Conservation (phyloP, 2,797 vertebrate genomes). For the Podarcis siculus region DNA sequence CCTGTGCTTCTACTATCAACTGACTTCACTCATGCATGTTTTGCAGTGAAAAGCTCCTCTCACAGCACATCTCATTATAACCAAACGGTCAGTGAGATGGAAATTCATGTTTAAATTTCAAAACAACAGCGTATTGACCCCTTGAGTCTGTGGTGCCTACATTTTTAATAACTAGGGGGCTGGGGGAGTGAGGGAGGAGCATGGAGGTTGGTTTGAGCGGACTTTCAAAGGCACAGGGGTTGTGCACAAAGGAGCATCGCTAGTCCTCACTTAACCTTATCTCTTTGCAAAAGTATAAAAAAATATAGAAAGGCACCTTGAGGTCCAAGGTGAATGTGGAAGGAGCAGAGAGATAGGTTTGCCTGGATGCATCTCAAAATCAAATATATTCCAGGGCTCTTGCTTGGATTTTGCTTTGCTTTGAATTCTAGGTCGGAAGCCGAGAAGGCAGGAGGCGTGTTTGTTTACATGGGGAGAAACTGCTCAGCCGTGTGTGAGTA, state of each 20-base stretch:
- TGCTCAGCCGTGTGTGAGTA: neutral
- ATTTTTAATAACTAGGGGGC: constrained; percentile 81
- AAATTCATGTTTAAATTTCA: constrained; percentile 87
- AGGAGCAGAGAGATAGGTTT: neutral
- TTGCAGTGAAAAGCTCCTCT: constrained; percentile 84
- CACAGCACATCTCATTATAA: constrained; percentile 85
- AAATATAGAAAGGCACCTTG: neutral
- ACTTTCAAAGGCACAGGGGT: neutral
- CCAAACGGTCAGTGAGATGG: constrained; percentile 85
- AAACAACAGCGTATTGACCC: constrained; percentile 85
- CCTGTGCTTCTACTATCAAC: constrained; percentile 80
- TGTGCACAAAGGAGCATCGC: neutral
- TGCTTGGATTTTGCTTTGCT: neutral
- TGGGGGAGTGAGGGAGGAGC: too few relatives aligned
- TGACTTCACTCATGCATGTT: constrained; percentile 80
- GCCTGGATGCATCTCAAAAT: neutral
- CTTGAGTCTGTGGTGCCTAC: constrained; percentile 81
- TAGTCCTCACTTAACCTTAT: neutral
- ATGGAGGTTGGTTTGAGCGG: too few relatives aligned
- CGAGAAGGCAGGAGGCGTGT: constrained; percentile 67
- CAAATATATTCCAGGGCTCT: neutral
- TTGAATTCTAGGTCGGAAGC: constrained; percentile 13
- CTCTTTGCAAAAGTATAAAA: neutral
- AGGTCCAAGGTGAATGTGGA: neutral
- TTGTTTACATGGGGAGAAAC: constrained; percentile 28